Evolutionary conservation across 1,140 invertebrate species (phyloP).

Genomic region (Diorhabda elongata): DNA sequence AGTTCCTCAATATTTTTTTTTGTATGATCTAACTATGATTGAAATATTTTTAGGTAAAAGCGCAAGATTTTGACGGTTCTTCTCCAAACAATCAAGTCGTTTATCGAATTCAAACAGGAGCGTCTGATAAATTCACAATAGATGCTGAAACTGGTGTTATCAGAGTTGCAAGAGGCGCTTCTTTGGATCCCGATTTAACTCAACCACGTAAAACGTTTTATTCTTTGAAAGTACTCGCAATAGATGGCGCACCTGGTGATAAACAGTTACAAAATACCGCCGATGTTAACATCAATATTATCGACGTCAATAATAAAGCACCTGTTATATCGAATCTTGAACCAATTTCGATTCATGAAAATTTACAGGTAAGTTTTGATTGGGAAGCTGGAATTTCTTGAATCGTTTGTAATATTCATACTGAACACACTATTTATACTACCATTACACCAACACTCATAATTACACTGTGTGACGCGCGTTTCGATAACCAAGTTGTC

Average conservation of each 20-base stretch:
- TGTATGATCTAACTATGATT: no score
- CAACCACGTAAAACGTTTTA: constrained; percentile 67
- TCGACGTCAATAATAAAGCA: constrained; percentile 88
- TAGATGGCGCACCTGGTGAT: constrained; percentile 82
- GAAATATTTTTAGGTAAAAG: constrained; percentile 63
- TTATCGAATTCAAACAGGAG: constrained; percentile 82
- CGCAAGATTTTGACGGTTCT: constrained; percentile 80
- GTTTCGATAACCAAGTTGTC: no score
- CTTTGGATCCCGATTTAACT: constrained; percentile 83
- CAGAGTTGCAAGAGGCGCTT: constrained; percentile 78
- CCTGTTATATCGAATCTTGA: constrained; percentile 50
- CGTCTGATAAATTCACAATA: constrained; percentile 89
- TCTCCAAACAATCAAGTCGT: constrained; percentile 81
- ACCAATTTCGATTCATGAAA: no score
- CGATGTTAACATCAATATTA: constrained; percentile 77
- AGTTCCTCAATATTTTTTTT: no score
- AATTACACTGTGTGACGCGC: no score
- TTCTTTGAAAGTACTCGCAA: constrained; percentile 66
- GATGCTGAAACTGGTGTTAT: constrained; percentile 77
- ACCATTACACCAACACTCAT: no score
- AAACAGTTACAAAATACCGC: constrained; percentile 67
- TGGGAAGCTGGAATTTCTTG: no score
- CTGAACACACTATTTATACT: no score
- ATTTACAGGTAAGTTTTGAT: no score
- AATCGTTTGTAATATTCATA: no score